These are phyloP conservation scores for Lysandra coridon DNA, from an alignment of 2,888 invertebrate genomes.

Conservation along the genomic window DNA sequence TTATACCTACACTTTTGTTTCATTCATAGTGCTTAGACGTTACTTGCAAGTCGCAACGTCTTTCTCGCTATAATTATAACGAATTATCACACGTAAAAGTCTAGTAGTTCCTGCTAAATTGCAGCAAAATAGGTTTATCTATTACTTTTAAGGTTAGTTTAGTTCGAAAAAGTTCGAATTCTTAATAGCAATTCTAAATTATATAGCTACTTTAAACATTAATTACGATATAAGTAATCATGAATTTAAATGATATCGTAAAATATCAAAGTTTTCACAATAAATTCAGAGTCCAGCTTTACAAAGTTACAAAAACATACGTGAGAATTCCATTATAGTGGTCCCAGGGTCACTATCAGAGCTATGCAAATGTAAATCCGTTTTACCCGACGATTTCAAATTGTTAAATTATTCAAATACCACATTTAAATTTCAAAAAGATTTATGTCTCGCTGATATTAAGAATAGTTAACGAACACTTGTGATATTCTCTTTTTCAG, in stretches of 20 bases:
- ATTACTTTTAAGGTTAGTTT: no score
- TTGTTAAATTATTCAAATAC: conserved; percentile 64
- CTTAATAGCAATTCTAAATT: not conserved
- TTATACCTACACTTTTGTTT: no score
- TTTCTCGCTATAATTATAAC: no score
- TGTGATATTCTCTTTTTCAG: not conserved
- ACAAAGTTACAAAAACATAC: conserved; percentile 44
- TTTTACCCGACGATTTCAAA: conserved; percentile 51
- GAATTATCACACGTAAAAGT: no score
- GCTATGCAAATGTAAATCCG: conserved; percentile 53
- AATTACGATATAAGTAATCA: conserved; percentile 22
- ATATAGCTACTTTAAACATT: not conserved
- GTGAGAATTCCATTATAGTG: conserved; percentile 45
- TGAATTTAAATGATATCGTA: conserved; percentile 28
- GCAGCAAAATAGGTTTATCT: no score
- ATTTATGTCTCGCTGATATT: conserved; percentile 44
- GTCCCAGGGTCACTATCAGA: conserved; percentile 43
- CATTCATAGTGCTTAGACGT: no score
- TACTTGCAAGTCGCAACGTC: no score
- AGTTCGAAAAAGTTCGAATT: no score
- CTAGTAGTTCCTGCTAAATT: no score
- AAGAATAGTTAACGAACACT: conserved; percentile 30
- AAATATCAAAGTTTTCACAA: conserved; percentile 17
- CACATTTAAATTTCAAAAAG: conserved; percentile 56
- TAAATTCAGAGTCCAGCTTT: conserved; percentile 27